Percentiles rank a stretch among this genome's conserved stretches.
phyloP scores from a whole-genome alignment of 2,797 vertebrate species.

The Australoheros facetus region DNA sequence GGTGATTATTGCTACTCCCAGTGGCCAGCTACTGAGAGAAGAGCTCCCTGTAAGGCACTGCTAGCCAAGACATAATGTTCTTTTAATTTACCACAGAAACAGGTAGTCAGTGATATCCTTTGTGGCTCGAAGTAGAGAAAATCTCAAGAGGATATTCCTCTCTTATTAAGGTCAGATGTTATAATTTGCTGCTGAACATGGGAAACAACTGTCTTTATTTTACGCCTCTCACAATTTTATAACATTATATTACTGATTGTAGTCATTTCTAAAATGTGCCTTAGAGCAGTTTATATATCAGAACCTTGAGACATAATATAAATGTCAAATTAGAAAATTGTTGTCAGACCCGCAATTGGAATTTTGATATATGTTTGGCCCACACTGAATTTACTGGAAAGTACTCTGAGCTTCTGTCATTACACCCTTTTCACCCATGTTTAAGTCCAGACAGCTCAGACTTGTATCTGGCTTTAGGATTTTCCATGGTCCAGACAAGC shows the following conservation, averaged over 20 bases:
- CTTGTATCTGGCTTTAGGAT: slow-evolving; percentile 54
- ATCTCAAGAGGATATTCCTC: slow-evolving; percentile 38
- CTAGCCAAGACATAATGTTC: slow-evolving; percentile 39
- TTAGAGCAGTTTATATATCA: not conserved
- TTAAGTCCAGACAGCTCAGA: slow-evolving; percentile 58
- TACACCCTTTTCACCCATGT: slow-evolving; percentile 26
- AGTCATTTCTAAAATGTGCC: not conserved
- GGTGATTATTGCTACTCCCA: slow-evolving; percentile 60
- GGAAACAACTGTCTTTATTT: slow-evolving; percentile 36
- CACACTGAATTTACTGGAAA: slow-evolving; percentile 39
- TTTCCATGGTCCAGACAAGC: slow-evolving; percentile 66
- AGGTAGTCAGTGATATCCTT: slow-evolving; percentile 46
- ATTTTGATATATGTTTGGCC: slow-evolving; percentile 44
- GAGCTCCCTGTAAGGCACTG: slow-evolving; percentile 47
- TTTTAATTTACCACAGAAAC: slow-evolving; percentile 55
- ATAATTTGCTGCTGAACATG: slow-evolving; percentile 48
- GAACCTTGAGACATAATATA: slow-evolving; percentile 43
- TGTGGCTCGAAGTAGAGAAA: slow-evolving; percentile 41
- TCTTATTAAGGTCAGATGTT: slow-evolving; percentile 60
- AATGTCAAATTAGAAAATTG: slow-evolving; percentile 59
- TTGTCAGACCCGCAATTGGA: slow-evolving; percentile 39
- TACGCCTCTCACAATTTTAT: slow-evolving; percentile 18
- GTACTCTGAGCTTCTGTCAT: slow-evolving; percentile 22
- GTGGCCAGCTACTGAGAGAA: slow-evolving; percentile 39
- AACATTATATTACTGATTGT: slow-evolving; percentile 26